Conservation (phyloP, 2,113 vertebrate genomes). For the Furnarius figulus region DNA sequence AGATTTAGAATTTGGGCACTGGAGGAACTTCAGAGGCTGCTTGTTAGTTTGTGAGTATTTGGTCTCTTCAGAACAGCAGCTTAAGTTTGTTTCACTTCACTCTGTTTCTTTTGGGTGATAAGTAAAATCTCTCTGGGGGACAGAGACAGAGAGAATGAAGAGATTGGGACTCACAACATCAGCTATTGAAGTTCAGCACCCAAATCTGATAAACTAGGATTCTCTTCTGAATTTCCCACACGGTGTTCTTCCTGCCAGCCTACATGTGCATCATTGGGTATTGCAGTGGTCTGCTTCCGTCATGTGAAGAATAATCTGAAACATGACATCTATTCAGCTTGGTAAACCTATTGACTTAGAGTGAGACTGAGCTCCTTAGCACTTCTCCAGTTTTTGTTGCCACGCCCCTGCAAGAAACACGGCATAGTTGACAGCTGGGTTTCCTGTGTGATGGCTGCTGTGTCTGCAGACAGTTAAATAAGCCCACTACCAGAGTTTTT, state of each 20-base stretch:
- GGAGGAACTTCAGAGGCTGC: background rate
- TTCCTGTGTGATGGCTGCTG: background rate
- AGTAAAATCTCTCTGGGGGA: slow-evolving; percentile 38
- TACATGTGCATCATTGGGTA: slow-evolving; percentile 30
- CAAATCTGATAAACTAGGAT: slow-evolving; percentile 55
- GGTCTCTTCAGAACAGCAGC: slow-evolving; percentile 49
- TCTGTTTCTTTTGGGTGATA: slow-evolving; percentile 59
- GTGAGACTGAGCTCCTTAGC: background rate
- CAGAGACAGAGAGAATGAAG: slow-evolving; percentile 42
- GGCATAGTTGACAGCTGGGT: background rate
- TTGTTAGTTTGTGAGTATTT: background rate
- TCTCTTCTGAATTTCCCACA: slow-evolving; percentile 53
- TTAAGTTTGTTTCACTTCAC: slow-evolving; percentile 23
- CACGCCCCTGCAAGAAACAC: background rate
- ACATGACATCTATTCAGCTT: background rate
- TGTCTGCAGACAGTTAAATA: background rate
- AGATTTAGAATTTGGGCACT: background rate
- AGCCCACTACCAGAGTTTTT: background rate
- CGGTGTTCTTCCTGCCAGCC: slow-evolving; percentile 9
- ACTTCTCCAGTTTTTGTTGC: background rate
- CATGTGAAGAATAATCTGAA: background rate
- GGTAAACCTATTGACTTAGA: background rate
- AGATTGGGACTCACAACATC: slow-evolving; percentile 45
- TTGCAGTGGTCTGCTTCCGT: background rate
- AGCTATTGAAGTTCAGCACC: slow-evolving; percentile 72